These are phyloP conservation scores for Bicyclus anynana DNA, from an alignment of 1,140 invertebrate genomes.

Conservation along the genomic window DNA sequence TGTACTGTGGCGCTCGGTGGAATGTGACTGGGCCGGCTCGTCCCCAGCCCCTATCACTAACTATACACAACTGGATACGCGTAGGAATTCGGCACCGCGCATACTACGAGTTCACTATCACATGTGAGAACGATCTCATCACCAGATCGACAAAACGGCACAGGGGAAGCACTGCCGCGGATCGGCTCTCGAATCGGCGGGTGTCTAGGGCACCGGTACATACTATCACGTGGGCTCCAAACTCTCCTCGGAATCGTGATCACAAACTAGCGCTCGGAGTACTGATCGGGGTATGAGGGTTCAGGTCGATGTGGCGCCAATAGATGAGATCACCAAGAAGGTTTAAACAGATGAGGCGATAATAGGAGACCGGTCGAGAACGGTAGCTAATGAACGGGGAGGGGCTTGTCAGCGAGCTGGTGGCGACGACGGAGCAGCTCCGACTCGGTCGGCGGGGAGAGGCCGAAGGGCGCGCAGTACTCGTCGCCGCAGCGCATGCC, in stretches of 20 bases:
- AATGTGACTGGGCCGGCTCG: constrained; percentile 39
- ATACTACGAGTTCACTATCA: constrained; percentile 10
- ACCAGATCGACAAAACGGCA: constrained; percentile 21
- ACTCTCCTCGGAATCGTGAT: constrained; percentile 18
- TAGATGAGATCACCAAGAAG: background rate
- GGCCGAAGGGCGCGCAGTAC: constrained; percentile 79
- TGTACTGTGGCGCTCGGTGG: constrained; percentile 39
- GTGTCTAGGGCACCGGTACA: constrained; percentile 31
- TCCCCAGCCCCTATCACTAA: constrained; percentile 22
- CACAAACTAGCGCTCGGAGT: constrained; percentile 15
- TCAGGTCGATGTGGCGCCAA: constrained; percentile 3
- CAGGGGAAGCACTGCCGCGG: constrained; percentile 31
- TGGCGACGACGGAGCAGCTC: constrained; percentile 87
- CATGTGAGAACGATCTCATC: background rate
- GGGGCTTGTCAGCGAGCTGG: constrained; percentile 60
- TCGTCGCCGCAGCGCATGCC: constrained; percentile 30
- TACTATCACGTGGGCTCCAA: constrained; percentile 23
- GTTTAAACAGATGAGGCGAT: background rate
- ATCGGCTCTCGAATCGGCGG: constrained; percentile 39
- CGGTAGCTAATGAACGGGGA: constrained; percentile 52
- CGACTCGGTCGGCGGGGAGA: constrained; percentile 92
- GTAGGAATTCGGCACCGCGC: background rate
- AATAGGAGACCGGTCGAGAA: constrained; percentile 8
- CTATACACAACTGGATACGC: constrained; percentile 22
- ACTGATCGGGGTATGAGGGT: background rate